A percentile compares a stretch with the other conserved stretches of the same genome.
Evolutionary conservation across 2,797 vertebrate species (phyloP).

Genomic region (Catharus ustulatus): DNA sequence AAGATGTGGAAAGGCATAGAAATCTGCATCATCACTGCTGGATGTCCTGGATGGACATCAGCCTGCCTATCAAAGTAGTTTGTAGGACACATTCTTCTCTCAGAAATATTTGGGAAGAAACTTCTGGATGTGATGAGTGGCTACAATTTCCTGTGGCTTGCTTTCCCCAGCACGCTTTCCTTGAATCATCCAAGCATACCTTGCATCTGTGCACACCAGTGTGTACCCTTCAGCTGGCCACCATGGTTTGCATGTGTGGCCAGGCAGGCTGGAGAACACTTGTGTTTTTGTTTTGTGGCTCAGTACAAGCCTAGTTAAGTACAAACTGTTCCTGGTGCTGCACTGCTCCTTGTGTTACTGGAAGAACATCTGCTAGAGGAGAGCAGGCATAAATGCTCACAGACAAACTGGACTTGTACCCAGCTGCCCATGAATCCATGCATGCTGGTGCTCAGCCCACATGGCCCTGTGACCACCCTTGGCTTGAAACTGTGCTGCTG

Average conservation of each 20-base stretch:
- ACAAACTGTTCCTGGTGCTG: not conserved
- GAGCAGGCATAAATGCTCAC: not conserved
- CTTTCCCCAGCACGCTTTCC: not conserved
- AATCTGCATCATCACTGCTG: not conserved
- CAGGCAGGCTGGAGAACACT: not conserved
- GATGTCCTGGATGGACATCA: not conserved
- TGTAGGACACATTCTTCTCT: not conserved
- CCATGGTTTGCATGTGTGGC: not conserved
- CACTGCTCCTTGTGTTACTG: rapidly evolving
- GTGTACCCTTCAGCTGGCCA: not conserved
- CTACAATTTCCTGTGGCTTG: not conserved
- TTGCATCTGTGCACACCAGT: not conserved
- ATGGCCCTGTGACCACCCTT: not conserved
- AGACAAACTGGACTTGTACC: not conserved
- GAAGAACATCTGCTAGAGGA: not conserved
- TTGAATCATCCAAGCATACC: not conserved
- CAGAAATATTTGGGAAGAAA: not conserved
- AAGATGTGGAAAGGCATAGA: not conserved
- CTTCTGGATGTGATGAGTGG: not conserved
- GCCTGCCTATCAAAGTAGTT: not conserved
- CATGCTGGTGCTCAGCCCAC: not conserved
- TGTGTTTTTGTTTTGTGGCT: not conserved
- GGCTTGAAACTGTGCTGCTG: not conserved
- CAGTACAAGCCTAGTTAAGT: not conserved
- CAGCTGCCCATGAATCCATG: not conserved